Evolutionary conservation across 2,113 vertebrate species (phyloP).

Genomic region (Halcyon malimbica): DNA sequence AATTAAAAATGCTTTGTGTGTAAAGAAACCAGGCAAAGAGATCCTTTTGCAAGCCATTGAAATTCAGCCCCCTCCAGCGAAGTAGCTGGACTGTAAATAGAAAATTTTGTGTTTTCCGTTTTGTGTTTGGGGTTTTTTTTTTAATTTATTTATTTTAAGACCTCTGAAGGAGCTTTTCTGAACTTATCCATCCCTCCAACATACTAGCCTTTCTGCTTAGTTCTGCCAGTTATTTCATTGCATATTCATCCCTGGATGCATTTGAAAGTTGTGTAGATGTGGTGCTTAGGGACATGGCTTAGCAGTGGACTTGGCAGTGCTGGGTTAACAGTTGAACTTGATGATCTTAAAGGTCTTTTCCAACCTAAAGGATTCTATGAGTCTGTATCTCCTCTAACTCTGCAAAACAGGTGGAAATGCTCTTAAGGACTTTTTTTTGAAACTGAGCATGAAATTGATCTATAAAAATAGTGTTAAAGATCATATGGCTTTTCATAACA

Average conservation of each 20-base stretch:
- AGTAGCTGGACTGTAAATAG: not conserved
- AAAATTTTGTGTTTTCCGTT: not conserved
- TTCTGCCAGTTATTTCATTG: not conserved
- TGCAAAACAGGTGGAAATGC: not conserved
- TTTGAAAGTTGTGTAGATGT: no score
- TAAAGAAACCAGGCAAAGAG: not conserved
- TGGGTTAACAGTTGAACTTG: no score
- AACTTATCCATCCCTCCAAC: not conserved
- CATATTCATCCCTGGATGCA: not conserved
- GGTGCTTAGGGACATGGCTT: no score
- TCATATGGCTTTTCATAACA: not conserved
- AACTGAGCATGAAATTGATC: not conserved
- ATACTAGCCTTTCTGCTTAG: not conserved
- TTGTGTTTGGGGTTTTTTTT: no score
- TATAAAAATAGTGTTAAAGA: not conserved
- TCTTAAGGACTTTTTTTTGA: not conserved
- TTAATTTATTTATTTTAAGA: not conserved
- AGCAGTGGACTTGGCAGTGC: no score
- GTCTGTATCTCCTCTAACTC: not conserved
- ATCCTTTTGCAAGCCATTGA: not conserved
- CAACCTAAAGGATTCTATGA: no score
- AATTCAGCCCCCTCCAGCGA: not conserved
- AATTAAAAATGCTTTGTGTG: not conserved
- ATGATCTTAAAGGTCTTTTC: no score
- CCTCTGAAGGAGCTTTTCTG: not conserved